phyloP scores from a whole-genome alignment of 1,140 invertebrate species.

The Lepeophtheirus salmonis region DNA sequence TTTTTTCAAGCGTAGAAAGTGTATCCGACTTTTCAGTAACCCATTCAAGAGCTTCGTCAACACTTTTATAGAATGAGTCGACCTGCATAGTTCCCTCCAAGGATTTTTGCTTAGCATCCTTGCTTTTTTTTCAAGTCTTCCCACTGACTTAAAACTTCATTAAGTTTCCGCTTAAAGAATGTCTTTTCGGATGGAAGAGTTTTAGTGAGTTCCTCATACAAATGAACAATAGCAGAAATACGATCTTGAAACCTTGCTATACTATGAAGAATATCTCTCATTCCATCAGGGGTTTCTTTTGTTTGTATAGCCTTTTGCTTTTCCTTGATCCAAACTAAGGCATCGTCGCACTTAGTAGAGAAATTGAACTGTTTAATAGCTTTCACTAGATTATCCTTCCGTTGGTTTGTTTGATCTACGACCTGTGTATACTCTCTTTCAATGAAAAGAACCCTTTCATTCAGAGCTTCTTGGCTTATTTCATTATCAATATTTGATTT shows the following conservation, averaged over 20 bases:
- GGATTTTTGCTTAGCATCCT: neutral
- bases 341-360: neutral
- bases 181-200: neutral
- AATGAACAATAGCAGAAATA: neutral
- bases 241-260: neutral
- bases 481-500: neutral
- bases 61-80: conserved; percentile 77
- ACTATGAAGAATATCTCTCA: neutral
- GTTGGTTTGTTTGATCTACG: conserved; percentile 33
- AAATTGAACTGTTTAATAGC: conserved; percentile 3
- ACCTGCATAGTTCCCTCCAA: conserved; percentile 32
- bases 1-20: conserved; percentile 22
- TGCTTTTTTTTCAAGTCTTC: neutral
- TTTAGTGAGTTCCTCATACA: neutral
- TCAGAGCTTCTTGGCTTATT: conserved; percentile 44
- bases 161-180: neutral
- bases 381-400: conserved; percentile 24
- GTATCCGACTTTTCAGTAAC: conserved; percentile 71
- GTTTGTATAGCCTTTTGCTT: neutral
- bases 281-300: neutral
- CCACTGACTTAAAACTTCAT: neutral
- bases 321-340: neutral
- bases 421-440: conserved; percentile 68
- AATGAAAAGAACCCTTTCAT: conserved; percentile 69
- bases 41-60: conserved; percentile 80